phyloP scores from a whole-genome alignment of 2,113 vertebrate species.

The Tachycineta bicolor region DNA sequence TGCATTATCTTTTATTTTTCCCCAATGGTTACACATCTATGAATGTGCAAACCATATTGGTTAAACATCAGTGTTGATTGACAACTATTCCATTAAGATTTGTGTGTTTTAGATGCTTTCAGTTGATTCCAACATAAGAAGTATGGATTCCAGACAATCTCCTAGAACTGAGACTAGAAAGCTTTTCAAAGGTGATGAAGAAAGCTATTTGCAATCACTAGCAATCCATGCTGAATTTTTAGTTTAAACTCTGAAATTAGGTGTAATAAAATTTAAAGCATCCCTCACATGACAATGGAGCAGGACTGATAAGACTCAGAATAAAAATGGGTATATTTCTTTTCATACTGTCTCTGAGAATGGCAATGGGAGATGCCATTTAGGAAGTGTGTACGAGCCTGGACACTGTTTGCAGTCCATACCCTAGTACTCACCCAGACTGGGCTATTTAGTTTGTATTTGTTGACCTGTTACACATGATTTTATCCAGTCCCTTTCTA shows the following conservation, averaged over 20 bases:
- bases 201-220: neutral
- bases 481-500: neutral
- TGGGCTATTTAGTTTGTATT: neutral
- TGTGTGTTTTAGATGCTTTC: neutral
- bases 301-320: neutral
- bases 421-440: neutral
- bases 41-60: neutral
- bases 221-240: neutral
- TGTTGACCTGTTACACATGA: neutral
- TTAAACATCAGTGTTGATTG: neutral
- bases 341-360: neutral
- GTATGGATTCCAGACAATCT: neutral
- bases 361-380: neutral
- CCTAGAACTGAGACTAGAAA: neutral
- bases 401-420: neutral
- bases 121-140: neutral
- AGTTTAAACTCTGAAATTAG: neutral
- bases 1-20: neutral
- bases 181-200: neutral
- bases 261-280: neutral
- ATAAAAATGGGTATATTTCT: neutral
- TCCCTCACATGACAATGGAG: fast-evolving
- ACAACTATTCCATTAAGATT: neutral
- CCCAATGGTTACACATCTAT: neutral
- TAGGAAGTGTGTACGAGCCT: neutral